Evolutionary conservation across 2,888 invertebrate species (phyloP).

Genomic region (Phasia obesa): DNA sequence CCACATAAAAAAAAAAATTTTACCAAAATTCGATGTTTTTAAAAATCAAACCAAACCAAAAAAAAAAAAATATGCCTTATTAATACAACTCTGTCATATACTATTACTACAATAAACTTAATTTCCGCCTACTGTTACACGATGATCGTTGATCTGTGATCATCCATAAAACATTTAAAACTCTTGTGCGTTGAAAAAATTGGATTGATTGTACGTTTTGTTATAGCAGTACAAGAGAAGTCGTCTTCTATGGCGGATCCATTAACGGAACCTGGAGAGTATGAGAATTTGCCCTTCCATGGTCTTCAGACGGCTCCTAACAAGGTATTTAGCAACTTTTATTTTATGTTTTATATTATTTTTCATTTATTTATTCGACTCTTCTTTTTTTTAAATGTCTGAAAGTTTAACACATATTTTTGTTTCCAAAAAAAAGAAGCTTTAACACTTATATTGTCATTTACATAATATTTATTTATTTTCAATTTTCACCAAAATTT

Average conservation of each 20-base stretch:
- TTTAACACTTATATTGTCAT: constrained; percentile 31
- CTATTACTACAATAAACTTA: constrained; percentile 15
- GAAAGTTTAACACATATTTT: constrained; percentile 22
- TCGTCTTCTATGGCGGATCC: constrained; percentile 85
- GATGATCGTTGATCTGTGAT: constrained; percentile 5
- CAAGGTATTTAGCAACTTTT: constrained; percentile 86
- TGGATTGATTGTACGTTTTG: constrained; percentile 24
- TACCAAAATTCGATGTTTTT: constrained; percentile 38
- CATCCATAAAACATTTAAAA: constrained; percentile 1
- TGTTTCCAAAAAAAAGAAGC: neutral
- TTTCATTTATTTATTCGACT: constrained; percentile 21
- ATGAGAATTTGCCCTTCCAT: constrained; percentile 97
- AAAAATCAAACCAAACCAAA: constrained; percentile 16
- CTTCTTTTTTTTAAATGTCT: constrained; percentile 26
- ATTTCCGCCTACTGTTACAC: neutral
- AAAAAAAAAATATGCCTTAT: constrained; percentile 41
- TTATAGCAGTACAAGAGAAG: constrained; percentile 82
- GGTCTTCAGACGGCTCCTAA: constrained; percentile 95
- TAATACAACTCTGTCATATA: constrained; percentile 58
- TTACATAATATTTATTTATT: neutral
- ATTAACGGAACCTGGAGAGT: constrained; percentile 92
- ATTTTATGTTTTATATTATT: constrained; percentile 56
- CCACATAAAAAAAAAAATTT: constrained; percentile 58
- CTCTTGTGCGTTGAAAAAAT: neutral
- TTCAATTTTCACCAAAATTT: constrained; percentile 26